phyloP scores from a whole-genome alignment of 2,888 invertebrate species.

The Abscondita cerata region DNA sequence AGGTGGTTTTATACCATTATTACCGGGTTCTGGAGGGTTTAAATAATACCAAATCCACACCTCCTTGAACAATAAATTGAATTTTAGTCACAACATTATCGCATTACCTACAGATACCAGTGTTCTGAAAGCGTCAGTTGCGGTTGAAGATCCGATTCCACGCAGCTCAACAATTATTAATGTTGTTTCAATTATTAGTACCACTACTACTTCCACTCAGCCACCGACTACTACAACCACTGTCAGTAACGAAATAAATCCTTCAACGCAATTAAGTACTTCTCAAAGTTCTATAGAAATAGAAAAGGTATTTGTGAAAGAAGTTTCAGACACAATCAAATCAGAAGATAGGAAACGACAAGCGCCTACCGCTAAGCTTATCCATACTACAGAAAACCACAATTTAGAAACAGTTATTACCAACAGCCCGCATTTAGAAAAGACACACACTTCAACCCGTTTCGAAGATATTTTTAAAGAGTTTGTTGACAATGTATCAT shows the following conservation, averaged over 20 bases:
- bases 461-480: slow-evolving; percentile 46
- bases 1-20: slow-evolving; percentile 79
- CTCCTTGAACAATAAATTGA: not conserved
- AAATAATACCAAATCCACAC: slow-evolving; percentile 65
- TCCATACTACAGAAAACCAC: not conserved
- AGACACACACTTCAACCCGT: slow-evolving; percentile 14
- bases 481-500: slow-evolving; percentile 40
- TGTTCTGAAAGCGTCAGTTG: not conserved
- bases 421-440: slow-evolving; percentile 1
- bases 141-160: not conserved
- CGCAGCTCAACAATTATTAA: slow-evolving; percentile 10
- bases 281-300: not conserved
- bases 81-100: slow-evolving; percentile 40
- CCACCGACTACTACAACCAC: not conserved
- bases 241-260: not conserved
- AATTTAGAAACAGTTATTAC: not conserved
- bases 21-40: slow-evolving; percentile 78
- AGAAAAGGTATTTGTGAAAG: not conserved
- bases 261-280: not conserved
- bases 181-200: not conserved
- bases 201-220: not conserved
- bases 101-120: slow-evolving; percentile 20
- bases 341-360: not conserved
- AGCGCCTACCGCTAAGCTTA: not conserved
- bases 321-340: not conserved